A percentile compares a stretch with the other conserved stretches of the same genome.
Conservation (phyloP, 1,140 invertebrate species). For the Drosophila malerkotliana region DNA sequence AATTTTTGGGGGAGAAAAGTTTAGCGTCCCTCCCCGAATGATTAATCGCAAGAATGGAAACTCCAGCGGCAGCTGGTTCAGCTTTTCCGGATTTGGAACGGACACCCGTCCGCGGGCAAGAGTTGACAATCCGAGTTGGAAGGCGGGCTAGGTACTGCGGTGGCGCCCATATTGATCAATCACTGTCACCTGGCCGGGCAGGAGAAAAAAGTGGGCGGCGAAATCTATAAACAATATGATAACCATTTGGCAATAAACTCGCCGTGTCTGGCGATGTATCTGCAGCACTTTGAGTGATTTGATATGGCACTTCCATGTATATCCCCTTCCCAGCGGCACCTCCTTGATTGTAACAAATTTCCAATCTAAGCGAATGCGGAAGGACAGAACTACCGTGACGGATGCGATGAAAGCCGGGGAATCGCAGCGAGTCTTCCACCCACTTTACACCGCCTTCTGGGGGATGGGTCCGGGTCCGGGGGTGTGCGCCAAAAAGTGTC, state of each 20-base stretch:
- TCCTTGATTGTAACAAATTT: conserved; percentile 77
- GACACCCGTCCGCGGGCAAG: conserved; percentile 51
- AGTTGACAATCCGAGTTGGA: conserved; percentile 60
- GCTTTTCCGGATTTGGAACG: background rate
- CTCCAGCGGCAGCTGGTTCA: conserved; percentile 18
- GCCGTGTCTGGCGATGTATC: conserved; percentile 60
- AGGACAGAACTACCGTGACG: conserved; percentile 58
- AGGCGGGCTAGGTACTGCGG: conserved; percentile 54
- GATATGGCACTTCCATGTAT: conserved; percentile 62
- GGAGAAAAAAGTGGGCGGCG: background rate
- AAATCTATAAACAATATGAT: conserved; percentile 82
- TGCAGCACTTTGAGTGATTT: conserved; percentile 77
- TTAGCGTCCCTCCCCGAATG: conserved; percentile 42
- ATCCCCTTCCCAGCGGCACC: conserved; percentile 23
- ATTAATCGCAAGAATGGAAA: conserved; percentile 70
- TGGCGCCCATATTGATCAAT: conserved; percentile 74
- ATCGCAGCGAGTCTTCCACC: conserved; percentile 4
- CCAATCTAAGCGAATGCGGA: conserved; percentile 54
- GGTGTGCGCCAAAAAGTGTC: conserved; percentile 65
- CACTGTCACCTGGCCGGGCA: conserved; percentile 64
- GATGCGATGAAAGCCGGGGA: conserved; percentile 63
- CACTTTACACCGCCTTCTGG: background rate
- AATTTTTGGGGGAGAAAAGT: conserved; percentile 34
- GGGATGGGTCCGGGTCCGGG: no score
- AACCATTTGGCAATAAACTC: conserved; percentile 81